phyloP scores from a whole-genome alignment of 2,113 vertebrate genomes.

The Anthoscopus minutus region DNA sequence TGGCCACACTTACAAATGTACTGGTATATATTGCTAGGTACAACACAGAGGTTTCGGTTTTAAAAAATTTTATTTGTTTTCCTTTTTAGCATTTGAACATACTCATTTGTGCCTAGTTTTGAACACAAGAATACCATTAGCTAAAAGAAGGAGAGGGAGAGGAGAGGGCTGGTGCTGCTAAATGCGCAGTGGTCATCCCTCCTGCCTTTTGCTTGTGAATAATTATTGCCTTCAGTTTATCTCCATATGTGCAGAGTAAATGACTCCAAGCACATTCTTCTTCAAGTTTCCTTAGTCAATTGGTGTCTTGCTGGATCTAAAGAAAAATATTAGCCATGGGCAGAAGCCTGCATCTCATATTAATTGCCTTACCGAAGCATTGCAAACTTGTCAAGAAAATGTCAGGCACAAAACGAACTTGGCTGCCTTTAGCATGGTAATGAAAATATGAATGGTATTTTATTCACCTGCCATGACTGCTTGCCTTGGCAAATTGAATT shows the following conservation, averaged over 20 bases:
- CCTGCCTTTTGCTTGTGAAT: background rate
- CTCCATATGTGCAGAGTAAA: background rate
- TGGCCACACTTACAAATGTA: background rate
- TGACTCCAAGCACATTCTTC: background rate
- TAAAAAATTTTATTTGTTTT: background rate
- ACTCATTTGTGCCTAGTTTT: background rate
- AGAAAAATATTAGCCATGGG: slow-evolving; percentile 1
- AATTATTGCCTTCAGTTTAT: slow-evolving; percentile 23
- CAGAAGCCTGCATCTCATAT: slow-evolving; percentile 12
- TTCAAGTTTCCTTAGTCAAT: background rate
- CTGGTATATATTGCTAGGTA: background rate
- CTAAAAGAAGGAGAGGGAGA: background rate
- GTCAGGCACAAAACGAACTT: background rate
- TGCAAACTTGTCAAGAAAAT: slow-evolving; percentile 52
- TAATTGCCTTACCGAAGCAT: slow-evolving; percentile 44
- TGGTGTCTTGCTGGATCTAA: background rate
- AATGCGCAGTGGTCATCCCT: background rate
- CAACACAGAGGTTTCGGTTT: background rate
- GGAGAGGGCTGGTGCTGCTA: background rate
- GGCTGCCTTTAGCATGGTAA: background rate
- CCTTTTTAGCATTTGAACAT: background rate
- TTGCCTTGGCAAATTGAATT: slow-evolving; percentile 34
- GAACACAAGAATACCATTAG: background rate
- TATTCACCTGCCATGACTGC: background rate
- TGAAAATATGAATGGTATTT: slow-evolving; percentile 22